Base-by-base conservation (phyloP, 2,797 vertebrate genomes). In the Sebastes glaucus region DNA sequence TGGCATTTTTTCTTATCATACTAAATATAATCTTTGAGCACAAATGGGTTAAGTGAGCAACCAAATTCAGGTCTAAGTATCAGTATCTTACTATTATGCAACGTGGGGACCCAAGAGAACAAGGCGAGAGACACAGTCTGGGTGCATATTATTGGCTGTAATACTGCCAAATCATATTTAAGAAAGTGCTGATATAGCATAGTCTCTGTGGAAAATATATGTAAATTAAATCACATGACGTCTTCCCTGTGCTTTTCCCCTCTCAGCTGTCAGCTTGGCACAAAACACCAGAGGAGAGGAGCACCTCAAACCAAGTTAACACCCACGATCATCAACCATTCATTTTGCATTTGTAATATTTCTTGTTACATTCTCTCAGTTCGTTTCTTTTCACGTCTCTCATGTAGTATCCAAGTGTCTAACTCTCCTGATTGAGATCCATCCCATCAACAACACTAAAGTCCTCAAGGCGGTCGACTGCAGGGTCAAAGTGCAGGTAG, bases 381-480 rank as follows among this genome's bases (percentile, higher is more conserved):
- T 66, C 0, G 8, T 25, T 23, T 65, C 35, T 20, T 42, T 4
- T 33, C 16, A 20, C 11, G 20, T 90, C 73, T 82, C 13, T 56
- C 38, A 84, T 74, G 53, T 84, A 99, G 98, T 95, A 64, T 96
- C 97, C 71, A 97, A 96, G 81, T 99, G 97, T 90, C 95, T 99
- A 78, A 97, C 97, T 3, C 96, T 99, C 72, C 93, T 99, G 73
- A 96, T 99, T 35, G 98, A 99, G 95, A 99, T 99, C 80, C 94
- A 96, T 64, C 98, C 98, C 20, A 83, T 98, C 84, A 98, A 98
- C 93, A 97, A 99, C 77, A 97, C 97, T 78, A 98, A 96, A 91
- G 98, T 99, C 84, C 94, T 99, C 46, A 99, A 99, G 91, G 98
- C 98, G 1, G 97, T 99, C 65, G 98, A 99, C 89, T 97, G 96